Evolutionary conservation across 2,113 vertebrate genomes (phyloP).

Genomic region (Melanostigma gelatinosum): DNA sequence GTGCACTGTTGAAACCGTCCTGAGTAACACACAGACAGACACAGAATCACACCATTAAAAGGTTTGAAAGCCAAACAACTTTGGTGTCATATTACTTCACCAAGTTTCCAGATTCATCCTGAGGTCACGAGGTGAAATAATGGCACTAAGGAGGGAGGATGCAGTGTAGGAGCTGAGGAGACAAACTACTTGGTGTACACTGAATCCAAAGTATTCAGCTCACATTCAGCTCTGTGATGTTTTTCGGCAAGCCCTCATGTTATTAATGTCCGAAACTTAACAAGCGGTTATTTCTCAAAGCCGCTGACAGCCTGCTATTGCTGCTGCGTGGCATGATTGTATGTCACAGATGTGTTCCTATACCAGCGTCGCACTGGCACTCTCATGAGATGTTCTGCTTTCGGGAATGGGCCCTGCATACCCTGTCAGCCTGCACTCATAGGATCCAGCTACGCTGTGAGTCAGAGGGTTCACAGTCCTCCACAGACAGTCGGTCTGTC

Average conservation of each 20-base stretch:
- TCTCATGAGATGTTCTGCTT: slow-evolving; percentile 4
- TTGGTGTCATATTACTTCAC: not conserved
- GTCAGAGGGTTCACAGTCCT: not conserved
- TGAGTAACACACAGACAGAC: slow-evolving; percentile 2
- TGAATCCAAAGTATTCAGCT: not conserved
- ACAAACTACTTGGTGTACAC: not conserved
- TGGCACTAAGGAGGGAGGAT: not conserved
- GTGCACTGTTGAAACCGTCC: slow-evolving; percentile 31
- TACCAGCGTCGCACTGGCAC: not conserved
- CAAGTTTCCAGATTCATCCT: not conserved
- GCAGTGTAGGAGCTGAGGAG: not conserved
- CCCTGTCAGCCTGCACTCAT: slow-evolving; percentile 6
- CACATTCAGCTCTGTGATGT: not conserved
- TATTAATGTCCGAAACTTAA: slow-evolving; percentile 14
- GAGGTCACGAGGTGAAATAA: not conserved
- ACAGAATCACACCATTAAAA: not conserved
- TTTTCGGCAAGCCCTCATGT: not conserved
- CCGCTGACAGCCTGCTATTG: not conserved
- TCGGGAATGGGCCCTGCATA: not conserved
- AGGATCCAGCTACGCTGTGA: not conserved
- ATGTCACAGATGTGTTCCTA: slow-evolving; percentile 1
- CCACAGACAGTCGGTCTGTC: too few species aligned
- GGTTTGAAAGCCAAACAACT: not conserved
- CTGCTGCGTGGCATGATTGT: not conserved
- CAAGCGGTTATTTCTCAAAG: slow-evolving; percentile 9